These are phyloP conservation scores for Eurosta solidaginis DNA, from an alignment of 1,140 invertebrate species.

Conservation along the genomic window DNA sequence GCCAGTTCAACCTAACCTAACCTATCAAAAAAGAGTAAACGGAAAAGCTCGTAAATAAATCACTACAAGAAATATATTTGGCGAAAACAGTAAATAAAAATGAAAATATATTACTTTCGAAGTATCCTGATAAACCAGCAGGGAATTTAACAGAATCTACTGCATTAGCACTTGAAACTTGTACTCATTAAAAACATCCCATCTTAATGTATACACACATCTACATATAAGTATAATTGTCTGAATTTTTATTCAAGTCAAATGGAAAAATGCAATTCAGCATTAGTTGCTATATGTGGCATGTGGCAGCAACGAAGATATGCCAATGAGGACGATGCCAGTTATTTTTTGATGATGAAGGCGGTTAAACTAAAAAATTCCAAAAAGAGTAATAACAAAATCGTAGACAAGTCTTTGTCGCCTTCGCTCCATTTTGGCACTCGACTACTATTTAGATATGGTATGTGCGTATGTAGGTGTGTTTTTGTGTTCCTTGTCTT, in stretches of 20 bases:
- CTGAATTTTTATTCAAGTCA: too few species aligned
- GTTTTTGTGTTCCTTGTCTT: neutral
- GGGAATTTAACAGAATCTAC: too few species aligned
- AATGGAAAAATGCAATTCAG: neutral
- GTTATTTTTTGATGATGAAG: neutral
- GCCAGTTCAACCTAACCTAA: too few species aligned
- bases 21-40: too few species aligned
- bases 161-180: neutral
- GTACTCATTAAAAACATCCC: neutral
- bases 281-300: neutral
- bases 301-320: neutral
- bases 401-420: neutral
- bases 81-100: too few species aligned
- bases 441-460: neutral
- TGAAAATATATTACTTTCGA: too few species aligned
- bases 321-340: constrained; percentile 5
- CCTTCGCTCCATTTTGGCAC: neutral
- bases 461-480: neutral
- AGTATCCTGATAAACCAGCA: too few species aligned
- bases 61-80: too few species aligned
- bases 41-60: too few species aligned
- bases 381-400: neutral
- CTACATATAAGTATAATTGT: neutral
- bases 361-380: neutral
- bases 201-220: neutral